Evolutionary conservation across 1,140 invertebrate species (phyloP), one percentile per base, ranked within the genome.

Genomic region (Leptinotarsa defecta): DNA sequence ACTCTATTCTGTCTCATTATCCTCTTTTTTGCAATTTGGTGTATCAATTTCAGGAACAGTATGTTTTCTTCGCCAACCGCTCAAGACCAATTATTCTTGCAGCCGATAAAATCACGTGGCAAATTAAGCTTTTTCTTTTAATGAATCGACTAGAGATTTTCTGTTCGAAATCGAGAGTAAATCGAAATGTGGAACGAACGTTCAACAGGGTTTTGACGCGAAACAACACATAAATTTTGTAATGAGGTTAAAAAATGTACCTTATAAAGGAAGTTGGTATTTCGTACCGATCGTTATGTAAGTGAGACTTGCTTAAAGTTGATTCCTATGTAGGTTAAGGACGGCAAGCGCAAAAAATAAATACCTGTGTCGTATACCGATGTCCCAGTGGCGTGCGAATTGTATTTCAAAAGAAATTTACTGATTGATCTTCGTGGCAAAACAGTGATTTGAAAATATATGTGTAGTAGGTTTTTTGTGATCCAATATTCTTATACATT

Each of bases 251-350:
- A 73, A 73, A 73, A 73, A 65, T 73, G 52, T 73, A 73, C 71
- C 71, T 73, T 73, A 65, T 73, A 73, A 73, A 73, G 71, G 71
- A 73, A 73, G 71, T 73, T 49, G 71, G 71, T 73, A 73, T 73
- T 73, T 73, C 71, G 61, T 65, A 73, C 71, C 57, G 27, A 65
- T 34, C 34, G 34, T 73, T 73, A 73, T 73, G 71, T 73, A 73
- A 73, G 71, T 64, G 48, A 64, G 63, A 71, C 63, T 73, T 73
- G 62, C 71, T 73, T 48, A 73, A 73, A 73, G 71, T 73, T 64
- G 71, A 73, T 48, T 73, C 71, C 52, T 73, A 73, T 73, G 61
- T 73, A 64, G 71, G 71, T 73, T 73, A 73, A 73, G 71, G 71
- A 24, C 71, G 62, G 6, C 71, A 13, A 49, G 61, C 57, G 57